Base-by-base conservation (phyloP, 1,140 invertebrate genomes). In the Camponotus floridanus region DNA sequence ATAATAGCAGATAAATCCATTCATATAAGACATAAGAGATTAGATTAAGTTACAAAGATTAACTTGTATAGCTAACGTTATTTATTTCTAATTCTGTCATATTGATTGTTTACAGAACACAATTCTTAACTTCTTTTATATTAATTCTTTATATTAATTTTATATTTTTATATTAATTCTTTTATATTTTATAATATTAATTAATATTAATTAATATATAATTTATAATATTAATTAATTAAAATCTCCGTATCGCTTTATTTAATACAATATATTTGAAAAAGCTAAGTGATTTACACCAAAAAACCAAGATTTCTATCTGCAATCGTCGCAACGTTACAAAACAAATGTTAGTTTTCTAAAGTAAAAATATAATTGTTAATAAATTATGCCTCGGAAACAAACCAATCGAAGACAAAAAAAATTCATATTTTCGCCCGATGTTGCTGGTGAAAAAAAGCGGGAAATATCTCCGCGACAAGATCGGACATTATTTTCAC, bases 401-500 rank as follows among this genome's bases (percentile, higher is more conserved):
- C 36, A 45, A 61, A 13, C 48, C 31, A 15, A 5, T 45, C 26
- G 39, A 45, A 39, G 36, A 74, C 15, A 7, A 2, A 59, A 42
- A 15, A 36, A 71, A 21, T 73, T 70, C 51, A 33, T 81, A 81
- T 26, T 81, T 81, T 81, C 55, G 65, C 79, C 13, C 11, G 79
- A 83, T 31, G 45, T 83, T 8, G 26, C 5, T 15, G n/a, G 55
- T 18, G 73, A 71, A 81, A 71, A 81, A 67, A 70, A 59, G 76
- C 71, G 51, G 42, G 15, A 55, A 79, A 80, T 21, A 42, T 48
- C 65, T 45, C 36, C 18, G 67, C 26, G 21, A 71, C 9, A 21
- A 21, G 62, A 55, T 68, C 64, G 48, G n/a, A 79, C 68, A 87
- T 61, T 73, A 86, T 86, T 88, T 80, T 81, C 87, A 85, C 67